Evolutionary conservation across 2,888 invertebrate genomes (phyloP).

Genomic region (Linyphia triangularis): DNA sequence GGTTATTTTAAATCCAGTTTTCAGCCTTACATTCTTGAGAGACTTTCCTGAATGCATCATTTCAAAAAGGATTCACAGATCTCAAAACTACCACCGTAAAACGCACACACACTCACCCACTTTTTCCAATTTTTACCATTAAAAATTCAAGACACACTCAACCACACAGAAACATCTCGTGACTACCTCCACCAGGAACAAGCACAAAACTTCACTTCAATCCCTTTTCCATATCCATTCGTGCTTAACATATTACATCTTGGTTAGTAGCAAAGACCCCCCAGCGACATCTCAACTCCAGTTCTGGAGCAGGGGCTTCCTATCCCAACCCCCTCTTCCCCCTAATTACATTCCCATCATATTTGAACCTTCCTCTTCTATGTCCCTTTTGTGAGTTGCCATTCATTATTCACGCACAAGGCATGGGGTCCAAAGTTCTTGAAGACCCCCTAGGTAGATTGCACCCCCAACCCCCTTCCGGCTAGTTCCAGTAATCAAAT

Average conservation of each 20-base stretch:
- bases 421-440: slow-evolving; percentile 19
- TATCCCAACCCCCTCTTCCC: slow-evolving; percentile 15
- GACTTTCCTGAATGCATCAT: no score
- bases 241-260: slow-evolving; percentile 39
- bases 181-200: neutral
- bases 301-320: neutral
- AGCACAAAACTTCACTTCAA: neutral
- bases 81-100: neutral
- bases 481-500: slow-evolving; percentile 54
- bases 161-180: neutral
- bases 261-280: slow-evolving; percentile 21
- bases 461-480: slow-evolving; percentile 5
- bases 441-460: neutral
- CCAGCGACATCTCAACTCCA: slow-evolving; percentile 36
- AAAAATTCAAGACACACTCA: slow-evolving; percentile 2
- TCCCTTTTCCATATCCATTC: slow-evolving; percentile 3
- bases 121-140: neutral
- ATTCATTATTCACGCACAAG: slow-evolving; percentile 58
- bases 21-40: no score
- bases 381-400: slow-evolving; percentile 10
- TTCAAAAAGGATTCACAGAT: no score
- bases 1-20: no score
- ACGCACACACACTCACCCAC: neutral
- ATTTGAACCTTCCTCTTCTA: slow-evolving; percentile 8
- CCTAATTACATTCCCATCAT: slow-evolving; percentile 65